Conservation (phyloP, 2,888 invertebrate genomes). For the Cheilosia urbana region DNA sequence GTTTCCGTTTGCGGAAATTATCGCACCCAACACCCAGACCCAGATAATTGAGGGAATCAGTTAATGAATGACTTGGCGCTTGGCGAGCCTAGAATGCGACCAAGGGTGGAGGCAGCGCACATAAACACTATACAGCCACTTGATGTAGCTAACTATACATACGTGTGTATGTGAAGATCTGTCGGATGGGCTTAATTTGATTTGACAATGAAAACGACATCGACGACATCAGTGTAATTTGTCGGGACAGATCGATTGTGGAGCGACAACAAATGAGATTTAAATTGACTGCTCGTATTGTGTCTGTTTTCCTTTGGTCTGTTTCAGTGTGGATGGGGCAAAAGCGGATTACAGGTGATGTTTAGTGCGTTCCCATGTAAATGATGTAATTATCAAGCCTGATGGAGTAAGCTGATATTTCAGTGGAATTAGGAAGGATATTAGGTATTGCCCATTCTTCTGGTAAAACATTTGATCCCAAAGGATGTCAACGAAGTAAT, state of each 20-base stretch:
- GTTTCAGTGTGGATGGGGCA: too few relatives aligned
- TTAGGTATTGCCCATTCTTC: background rate
- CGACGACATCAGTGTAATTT: background rate
- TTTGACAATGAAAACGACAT: slow-evolving; percentile 50
- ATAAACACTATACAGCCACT: slow-evolving; percentile 2
- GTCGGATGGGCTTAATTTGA: slow-evolving; percentile 50
- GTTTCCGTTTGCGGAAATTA: slow-evolving; percentile 57
- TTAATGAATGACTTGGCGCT: slow-evolving; percentile 27
- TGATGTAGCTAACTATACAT: background rate
- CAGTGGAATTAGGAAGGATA: background rate
- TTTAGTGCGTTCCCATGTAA: background rate
- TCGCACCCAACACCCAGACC: slow-evolving; percentile 51
- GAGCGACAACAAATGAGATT: slow-evolving; percentile 9
- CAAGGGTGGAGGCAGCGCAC: background rate
- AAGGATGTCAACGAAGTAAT: background rate
- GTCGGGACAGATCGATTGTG: slow-evolving; percentile 22
- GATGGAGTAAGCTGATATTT: background rate
- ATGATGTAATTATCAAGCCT: background rate
- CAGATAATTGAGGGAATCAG: slow-evolving; percentile 58
- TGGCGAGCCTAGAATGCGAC: slow-evolving; percentile 6
- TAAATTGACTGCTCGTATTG: slow-evolving; percentile 11
- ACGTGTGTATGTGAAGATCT: slow-evolving; percentile 11
- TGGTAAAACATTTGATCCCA: background rate
- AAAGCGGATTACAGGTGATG: background rate
- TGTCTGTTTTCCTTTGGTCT: background rate